Base-by-base conservation (phyloP, 1,140 invertebrate genomes). In the Gryon sp. region DNA sequence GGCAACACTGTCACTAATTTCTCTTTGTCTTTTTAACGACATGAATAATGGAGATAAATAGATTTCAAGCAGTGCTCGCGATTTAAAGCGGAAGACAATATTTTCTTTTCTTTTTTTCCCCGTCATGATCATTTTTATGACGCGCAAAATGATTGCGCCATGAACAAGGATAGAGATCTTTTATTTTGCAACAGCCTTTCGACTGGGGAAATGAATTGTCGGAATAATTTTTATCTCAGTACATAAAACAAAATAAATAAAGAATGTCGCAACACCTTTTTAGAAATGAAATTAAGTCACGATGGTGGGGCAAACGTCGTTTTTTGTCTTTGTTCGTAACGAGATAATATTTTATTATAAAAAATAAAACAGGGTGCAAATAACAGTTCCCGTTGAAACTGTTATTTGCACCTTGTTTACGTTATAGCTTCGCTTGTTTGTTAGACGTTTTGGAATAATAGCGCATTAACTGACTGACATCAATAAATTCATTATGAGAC, bases 101-200 rank as follows among this genome's bases (percentile, higher is more conserved):
- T 52, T 66, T 53, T 53, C 15, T 7, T n/a, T 43, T 43, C 2
- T 2, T 12, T 9, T 34, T 52, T 34, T 34, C 28, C 5, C 1
- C 63, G 63, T 32, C n/a, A 32, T 22, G 20, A 48, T 68, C 52
- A 18, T 16, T 68, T 68, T 68, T 68, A 48, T 68, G 65, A 69
- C 65, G 65, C 28, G 30, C 18, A 38, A 41, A 70, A 43, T 28
- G 34, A 62, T 60, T 60, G 9, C 48, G 30, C 38, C 46, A 46
- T 20, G 55, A 53, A 28, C 28, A n/a, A 6, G 11, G 55, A 62
- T 62, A 62, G 12, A 0, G 22, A 70, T 62, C 45, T 26, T 16
- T 16, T 38, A 40, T 70, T 60, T 70, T 46, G 55, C 66, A 70
- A 70, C 14, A 9, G 11, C 14, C 38, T 20, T 30, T 30, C 55